Evolutionary conservation across 2,888 invertebrate species (phyloP).

Genomic region (Pterostichus madidus): DNA sequence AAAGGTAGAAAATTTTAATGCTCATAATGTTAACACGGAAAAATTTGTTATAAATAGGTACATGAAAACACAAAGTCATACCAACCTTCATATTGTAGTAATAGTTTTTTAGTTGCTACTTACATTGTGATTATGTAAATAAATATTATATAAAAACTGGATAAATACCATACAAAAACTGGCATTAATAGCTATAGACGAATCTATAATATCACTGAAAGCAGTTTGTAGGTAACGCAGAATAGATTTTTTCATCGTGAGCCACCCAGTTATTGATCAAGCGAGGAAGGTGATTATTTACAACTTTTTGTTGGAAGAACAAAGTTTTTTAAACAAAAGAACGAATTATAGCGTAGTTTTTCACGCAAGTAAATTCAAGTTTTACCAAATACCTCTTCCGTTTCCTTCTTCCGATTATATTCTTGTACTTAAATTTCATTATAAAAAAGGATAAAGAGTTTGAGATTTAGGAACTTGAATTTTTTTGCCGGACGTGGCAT

Average conservation of each 20-base stretch:
- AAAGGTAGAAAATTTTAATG: no score
- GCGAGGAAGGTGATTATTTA: not conserved
- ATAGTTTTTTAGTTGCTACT: no score
- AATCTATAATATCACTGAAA: no score
- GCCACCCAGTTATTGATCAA: constrained; percentile 5
- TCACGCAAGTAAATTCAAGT: not conserved
- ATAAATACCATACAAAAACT: no score
- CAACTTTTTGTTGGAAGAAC: constrained; percentile 7
- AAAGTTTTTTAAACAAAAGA: constrained; percentile 28
- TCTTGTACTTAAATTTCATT: not conserved
- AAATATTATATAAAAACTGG: no score
- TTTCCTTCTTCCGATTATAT: constrained; percentile 3
- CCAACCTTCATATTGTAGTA: no score
- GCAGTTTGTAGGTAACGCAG: not conserved
- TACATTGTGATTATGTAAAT: no score
- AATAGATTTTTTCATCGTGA: not conserved
- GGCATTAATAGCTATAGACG: no score
- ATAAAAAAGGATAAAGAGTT: not conserved
- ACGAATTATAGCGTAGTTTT: constrained; percentile 14
- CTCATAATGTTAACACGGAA: no score
- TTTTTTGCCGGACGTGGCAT: constrained; percentile 11
- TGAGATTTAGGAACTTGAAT: not conserved
- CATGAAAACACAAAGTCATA: no score
- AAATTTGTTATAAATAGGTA: no score
- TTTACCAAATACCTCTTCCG: not conserved